Evolutionary conservation across 2,797 vertebrate species (phyloP).

Genomic region (Zonotrichia albicollis): DNA sequence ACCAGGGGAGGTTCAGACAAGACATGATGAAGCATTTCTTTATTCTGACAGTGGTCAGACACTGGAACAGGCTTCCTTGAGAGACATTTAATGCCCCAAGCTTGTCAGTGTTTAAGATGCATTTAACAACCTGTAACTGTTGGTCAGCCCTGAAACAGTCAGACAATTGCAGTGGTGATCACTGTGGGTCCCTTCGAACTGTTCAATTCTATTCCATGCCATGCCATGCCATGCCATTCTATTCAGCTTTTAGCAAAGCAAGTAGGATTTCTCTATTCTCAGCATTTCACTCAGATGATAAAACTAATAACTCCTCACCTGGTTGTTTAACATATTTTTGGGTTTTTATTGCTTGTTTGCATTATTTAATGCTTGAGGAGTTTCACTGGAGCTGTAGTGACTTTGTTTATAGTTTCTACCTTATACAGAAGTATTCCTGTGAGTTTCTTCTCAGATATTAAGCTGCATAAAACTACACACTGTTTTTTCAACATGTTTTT

Average conservation of each 20-base stretch:
- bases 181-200: background rate
- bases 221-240: no score
- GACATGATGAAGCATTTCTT: background rate
- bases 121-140: background rate
- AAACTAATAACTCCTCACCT: background rate
- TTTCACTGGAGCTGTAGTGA: background rate
- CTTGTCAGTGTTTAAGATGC: background rate
- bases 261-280: background rate
- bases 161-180: background rate
- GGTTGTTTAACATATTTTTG: background rate
- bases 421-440: background rate
- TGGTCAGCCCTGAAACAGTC: background rate
- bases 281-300: background rate
- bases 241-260: background rate
- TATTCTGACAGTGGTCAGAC: background rate
- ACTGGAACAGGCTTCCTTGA: background rate
- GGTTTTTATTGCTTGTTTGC: background rate
- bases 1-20: background rate
- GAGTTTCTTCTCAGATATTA: background rate
- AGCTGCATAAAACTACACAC: background rate
- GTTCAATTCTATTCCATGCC: no score
- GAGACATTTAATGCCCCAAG: accelerated
- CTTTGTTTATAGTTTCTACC: background rate
- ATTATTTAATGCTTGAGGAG: background rate
- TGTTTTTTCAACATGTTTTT: background rate